Evolutionary conservation across 2,113 vertebrate genomes (phyloP).

Genomic region (Leiothrix lutea): DNA sequence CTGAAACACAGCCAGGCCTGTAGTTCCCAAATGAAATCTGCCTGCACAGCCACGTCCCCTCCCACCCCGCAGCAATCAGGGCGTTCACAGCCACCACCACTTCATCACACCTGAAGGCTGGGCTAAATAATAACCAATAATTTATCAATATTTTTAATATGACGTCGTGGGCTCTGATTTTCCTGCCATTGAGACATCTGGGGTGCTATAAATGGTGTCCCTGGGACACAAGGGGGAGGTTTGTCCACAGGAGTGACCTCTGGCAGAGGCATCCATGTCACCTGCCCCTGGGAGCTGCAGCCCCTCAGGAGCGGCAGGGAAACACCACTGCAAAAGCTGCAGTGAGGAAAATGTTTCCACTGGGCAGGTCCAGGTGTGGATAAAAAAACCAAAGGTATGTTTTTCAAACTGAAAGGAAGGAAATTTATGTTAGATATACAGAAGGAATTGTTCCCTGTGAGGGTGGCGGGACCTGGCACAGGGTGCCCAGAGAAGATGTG

Average conservation of each 20-base stretch:
- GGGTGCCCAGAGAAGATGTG: background rate
- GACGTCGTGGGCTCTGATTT: background rate
- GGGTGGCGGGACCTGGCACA: background rate
- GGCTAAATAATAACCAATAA: background rate
- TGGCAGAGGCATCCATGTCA: background rate
- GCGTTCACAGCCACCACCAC: background rate
- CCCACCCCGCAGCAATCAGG: fast-evolving
- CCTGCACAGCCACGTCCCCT: background rate
- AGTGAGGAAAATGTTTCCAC: background rate
- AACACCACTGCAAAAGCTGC: background rate
- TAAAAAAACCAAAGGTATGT: background rate
- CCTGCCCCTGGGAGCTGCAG: background rate
- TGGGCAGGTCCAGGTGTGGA: fast-evolving
- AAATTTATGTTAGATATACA: background rate
- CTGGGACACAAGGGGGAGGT: fast-evolving
- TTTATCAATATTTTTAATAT: background rate
- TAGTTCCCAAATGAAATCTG: background rate
- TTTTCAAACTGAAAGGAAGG: background rate
- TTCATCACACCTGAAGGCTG: background rate
- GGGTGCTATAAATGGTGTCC: background rate
- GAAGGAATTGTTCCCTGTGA: background rate
- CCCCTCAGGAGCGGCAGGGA: background rate
- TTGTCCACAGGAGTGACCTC: background rate
- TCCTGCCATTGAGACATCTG: fast-evolving
- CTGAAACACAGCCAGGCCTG: background rate